A percentile compares a stretch with the other conserved stretches of the same genome.
phyloP scores from a whole-genome alignment of 37 sponge, comb jelly and placozoan species.

The Amphimedon queenslandica region DNA sequence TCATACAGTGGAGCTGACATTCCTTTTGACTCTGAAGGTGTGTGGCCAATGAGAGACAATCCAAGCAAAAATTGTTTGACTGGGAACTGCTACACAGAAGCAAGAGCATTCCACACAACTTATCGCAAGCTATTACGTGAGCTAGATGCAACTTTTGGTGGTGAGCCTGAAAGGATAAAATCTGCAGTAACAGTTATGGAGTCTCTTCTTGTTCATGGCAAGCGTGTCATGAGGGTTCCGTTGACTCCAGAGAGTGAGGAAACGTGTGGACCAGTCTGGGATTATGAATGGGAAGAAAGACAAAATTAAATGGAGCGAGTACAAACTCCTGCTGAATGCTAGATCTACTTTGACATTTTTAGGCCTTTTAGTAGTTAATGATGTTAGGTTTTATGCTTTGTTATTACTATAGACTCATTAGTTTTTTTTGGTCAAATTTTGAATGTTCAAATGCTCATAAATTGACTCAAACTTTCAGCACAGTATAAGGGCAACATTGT shows the following conservation, averaged over 20 bases:
- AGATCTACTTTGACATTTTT: too few species aligned
- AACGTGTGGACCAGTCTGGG: constrained; percentile 42
- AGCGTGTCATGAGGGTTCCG: constrained; percentile 14
- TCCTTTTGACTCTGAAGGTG: constrained; percentile 42
- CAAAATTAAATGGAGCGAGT: too few species aligned
- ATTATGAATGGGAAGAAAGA: constrained; percentile 34
- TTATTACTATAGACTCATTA: too few species aligned
- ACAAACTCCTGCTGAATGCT: too few species aligned
- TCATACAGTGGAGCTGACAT: constrained; percentile 32
- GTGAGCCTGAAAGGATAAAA: constrained; percentile 21
- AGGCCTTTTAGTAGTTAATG: too few species aligned
- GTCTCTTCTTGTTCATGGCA: constrained; percentile 16
- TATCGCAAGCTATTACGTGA: constrained; percentile 33
- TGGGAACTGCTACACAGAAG: constrained; percentile 38
- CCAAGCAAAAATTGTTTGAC: constrained; percentile 22
- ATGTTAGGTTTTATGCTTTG: too few species aligned
- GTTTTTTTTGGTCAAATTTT: too few species aligned
- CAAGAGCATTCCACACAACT: constrained; percentile 38
- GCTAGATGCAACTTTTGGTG: constrained; percentile 47
- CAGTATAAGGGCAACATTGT: too few species aligned
- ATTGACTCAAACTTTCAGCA: too few species aligned
- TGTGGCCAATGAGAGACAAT: constrained; percentile 74
- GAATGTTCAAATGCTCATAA: too few species aligned
- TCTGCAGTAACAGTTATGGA: constrained; percentile 19
- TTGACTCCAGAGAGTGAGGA: not conserved